Evolutionary conservation across 2,888 invertebrate genomes (phyloP).

Genomic region (Leptothorax acervorum): DNA sequence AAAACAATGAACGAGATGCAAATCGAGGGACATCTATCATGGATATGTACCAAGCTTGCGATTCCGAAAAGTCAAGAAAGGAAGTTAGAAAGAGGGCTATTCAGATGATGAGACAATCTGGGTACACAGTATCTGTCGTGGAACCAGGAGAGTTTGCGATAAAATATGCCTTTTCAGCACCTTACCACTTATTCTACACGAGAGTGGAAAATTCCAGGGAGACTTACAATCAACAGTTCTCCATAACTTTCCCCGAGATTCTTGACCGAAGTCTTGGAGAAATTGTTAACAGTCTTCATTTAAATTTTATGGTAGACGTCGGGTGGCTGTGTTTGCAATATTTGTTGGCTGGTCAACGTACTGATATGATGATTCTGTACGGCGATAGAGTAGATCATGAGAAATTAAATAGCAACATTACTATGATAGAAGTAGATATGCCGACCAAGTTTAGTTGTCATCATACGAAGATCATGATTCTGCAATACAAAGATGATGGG

Average conservation of each 20-base stretch:
- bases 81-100: conserved; percentile 75
- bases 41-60: conserved; percentile 59
- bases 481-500: conserved; percentile 93
- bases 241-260: conserved; percentile 92
- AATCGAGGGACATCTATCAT: conserved; percentile 59
- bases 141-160: conserved; percentile 88
- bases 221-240: conserved; percentile 89
- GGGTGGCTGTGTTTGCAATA: conserved; percentile 96
- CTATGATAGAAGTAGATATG: conserved; percentile 73
- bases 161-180: conserved; percentile 89
- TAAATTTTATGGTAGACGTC: conserved; percentile 97
- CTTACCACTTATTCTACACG: conserved; percentile 91
- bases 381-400: conserved; percentile 73
- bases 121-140: conserved; percentile 87
- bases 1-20: background rate
- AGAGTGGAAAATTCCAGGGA: conserved; percentile 89
- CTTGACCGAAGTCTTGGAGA: conserved; percentile 92
- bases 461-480: conserved; percentile 92
- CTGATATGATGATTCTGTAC: conserved; percentile 78
- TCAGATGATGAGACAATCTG: conserved; percentile 81
- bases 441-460: conserved; percentile 79
- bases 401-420: conserved; percentile 75
- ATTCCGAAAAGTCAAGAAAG: conserved; percentile 59
- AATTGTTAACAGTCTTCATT: conserved; percentile 92
- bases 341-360: conserved; percentile 91